Base-by-base conservation (phyloP, 2,888 invertebrate genomes). In the Caenorhabditis angaria region DNA sequence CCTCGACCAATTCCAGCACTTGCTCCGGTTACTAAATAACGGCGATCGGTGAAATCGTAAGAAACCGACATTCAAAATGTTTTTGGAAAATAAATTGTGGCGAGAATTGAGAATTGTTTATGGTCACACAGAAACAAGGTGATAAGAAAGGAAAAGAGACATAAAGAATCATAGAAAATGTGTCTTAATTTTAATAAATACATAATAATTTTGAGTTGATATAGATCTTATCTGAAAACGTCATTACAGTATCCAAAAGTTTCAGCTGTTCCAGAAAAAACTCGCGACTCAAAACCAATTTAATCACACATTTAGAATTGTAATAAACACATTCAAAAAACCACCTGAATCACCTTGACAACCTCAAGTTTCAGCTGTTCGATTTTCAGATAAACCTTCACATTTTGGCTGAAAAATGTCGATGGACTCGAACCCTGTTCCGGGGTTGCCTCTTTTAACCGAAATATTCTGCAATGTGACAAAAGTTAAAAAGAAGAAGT, bases 1-100 rank as follows among this genome's bases (percentile, higher is more conserved):
- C 68, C 76, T 54, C 72, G 64, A 27, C 72, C 72, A 35, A 72
- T 72, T 41, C 72, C 72, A 64, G 57, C 53, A 14, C 81, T 81
- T 12, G 78, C 81, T 29, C 81, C 81, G 22, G 81, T 81, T 18
- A 81, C 79, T 10, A 81, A 65, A 35, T 80, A 68, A n/a, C 77
- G 68, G 64, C 71, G 75, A 35, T 71, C 72, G 5, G 69, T 47
- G 63, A 81, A 81, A 62, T 79, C 75, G 62, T 74, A 81, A 50
- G 56, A 54, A 12, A 60, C 67, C 5, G 64, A 61, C 76, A 76
- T 76, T 47, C 32, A 32, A 5, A 14, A 41, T 41, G 41, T 41
- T 12, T 41, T 41, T 41, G 41, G n/a, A n/a, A n/a, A n/a, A 41
- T 41, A 41, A 41, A 18, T 41, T 41, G 18, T 41, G 14, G n/a